Evolutionary conservation across 2,113 vertebrate species (phyloP).

Genomic region (Plotosus lineatus): DNA sequence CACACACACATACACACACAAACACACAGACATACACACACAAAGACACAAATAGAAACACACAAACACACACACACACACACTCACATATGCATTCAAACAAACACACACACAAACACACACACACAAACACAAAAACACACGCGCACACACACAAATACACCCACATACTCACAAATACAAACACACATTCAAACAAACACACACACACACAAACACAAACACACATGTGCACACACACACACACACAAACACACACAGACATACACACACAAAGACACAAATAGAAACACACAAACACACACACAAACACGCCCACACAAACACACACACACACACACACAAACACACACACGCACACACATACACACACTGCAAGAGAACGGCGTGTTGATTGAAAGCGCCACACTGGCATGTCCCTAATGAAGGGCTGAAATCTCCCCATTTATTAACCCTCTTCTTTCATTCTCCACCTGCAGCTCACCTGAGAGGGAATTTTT

Average conservation of each 20-base stretch:
- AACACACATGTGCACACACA: conserved; percentile 19
- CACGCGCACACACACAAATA: too few species aligned
- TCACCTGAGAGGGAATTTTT: background rate
- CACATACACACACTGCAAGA: conserved; percentile 4
- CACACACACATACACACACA: too few species aligned
- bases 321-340: conserved; percentile 1
- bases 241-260: too few species aligned
- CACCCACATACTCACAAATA: too few species aligned
- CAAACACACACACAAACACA: too few species aligned
- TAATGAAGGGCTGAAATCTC: background rate
- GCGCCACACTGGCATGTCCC: background rate
- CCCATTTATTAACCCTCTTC: background rate
- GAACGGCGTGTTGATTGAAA: conserved; percentile 4
- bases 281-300: background rate
- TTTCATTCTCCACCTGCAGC: background rate
- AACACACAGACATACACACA: too few species aligned
- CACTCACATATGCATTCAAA: too few species aligned
- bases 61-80: too few species aligned
- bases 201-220: conserved; percentile 7
- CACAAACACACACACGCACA: conserved; percentile 14
- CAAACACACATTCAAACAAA: too few species aligned
- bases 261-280: conserved; percentile 1
- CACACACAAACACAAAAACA: too few species aligned
- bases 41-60: too few species aligned
- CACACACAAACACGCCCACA: conserved; percentile 22